Percentiles rank a stretch among this genome's conserved stretches.
These are phyloP conservation scores for Forficula auricularia DNA, from an alignment of 1,140 invertebrate genomes.

Conservation along the genomic window DNA sequence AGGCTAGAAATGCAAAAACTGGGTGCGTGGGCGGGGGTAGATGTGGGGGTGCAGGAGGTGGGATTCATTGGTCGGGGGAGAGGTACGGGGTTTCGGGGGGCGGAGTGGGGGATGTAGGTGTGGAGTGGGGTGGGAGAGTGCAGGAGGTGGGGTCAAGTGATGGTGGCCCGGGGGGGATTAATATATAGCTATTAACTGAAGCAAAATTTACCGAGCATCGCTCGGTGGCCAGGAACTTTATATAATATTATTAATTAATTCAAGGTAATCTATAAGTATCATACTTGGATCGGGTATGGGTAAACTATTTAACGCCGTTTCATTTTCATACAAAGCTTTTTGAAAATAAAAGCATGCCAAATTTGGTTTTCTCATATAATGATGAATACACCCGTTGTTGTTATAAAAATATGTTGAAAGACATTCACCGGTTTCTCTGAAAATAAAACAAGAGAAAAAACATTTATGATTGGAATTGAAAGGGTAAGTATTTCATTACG, in stretches of 20 bases:
- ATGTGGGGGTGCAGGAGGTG: too few species aligned
- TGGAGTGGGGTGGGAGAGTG: not conserved
- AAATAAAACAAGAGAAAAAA: constrained; percentile 14
- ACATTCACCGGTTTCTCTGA: constrained; percentile 40
- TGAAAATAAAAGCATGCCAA: constrained; percentile 71
- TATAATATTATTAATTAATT: not conserved
- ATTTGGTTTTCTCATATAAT: constrained; percentile 70
- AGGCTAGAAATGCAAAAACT: too few species aligned
- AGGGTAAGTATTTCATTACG: too few species aligned
- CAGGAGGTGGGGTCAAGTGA: not conserved
- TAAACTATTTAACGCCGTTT: constrained; percentile 34
- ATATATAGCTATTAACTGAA: too few species aligned
- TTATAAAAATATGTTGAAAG: constrained; percentile 63
- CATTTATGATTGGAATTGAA: too few species aligned
- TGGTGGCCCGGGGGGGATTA: too few species aligned
- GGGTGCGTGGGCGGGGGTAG: too few species aligned
- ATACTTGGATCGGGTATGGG: constrained; percentile 26
- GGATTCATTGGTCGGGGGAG: too few species aligned
- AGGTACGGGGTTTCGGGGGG: too few species aligned
- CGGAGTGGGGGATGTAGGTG: too few species aligned
- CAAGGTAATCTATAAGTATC: constrained; percentile 3
- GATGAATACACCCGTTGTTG: constrained; percentile 75
- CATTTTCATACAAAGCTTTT: constrained; percentile 66
- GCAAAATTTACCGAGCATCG: too few species aligned
- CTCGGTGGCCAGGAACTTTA: too few species aligned